Evolutionary conservation across 2,888 invertebrate species (phyloP), one percentile per base, ranked within the genome.

Genomic region (Apoderus coryli): DNA sequence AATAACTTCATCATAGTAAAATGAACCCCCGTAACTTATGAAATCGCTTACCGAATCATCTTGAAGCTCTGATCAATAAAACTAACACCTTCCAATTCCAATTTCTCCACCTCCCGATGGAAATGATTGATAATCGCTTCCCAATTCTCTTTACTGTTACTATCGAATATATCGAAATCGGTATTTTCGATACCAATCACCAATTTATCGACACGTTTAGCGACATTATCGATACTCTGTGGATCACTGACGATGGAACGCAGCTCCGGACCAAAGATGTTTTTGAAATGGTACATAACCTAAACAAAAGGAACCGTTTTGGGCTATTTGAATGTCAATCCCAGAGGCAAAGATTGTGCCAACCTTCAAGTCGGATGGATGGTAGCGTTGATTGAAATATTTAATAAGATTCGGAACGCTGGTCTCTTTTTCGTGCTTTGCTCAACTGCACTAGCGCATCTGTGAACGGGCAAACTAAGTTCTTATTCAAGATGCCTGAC

Each of bases 61-160:
- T 71, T 75, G 49, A 92, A 90, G 39, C 86, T 81, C 47, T 79
- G 73, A 51, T 88, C 84, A 35, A 92, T 85, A 45, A 88, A 86
- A 37, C 65, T 67, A 48, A 78, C 79, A 0, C 88, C 86, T 46
- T 88, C 84, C 3, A 69, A 67, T 52, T 92, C 90, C 15, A 90
- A 61, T 38, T 63, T 63, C 1, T 59, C 54, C 0, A 89, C 78
- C 48, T 84, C 80, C 12, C 65, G 68, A 56, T 80, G 72, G 50
- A 90, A 86, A 39, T 70, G 69, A 0, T 65, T 67, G 64, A 86
- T 75, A 2, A 86, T 72, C 2, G 77, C 77, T 37, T 81, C 79
- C 90, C 92, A 92, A 48, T 81, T 79, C 49, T 82, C 79, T 48
- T 75, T 76, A 44, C 81, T 77, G 35, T 75, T 73, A 31, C 72